Evolutionary conservation across 2,888 invertebrate species (phyloP), one percentile per base, ranked within the genome.

Genomic region (Nomada goodeniana): DNA sequence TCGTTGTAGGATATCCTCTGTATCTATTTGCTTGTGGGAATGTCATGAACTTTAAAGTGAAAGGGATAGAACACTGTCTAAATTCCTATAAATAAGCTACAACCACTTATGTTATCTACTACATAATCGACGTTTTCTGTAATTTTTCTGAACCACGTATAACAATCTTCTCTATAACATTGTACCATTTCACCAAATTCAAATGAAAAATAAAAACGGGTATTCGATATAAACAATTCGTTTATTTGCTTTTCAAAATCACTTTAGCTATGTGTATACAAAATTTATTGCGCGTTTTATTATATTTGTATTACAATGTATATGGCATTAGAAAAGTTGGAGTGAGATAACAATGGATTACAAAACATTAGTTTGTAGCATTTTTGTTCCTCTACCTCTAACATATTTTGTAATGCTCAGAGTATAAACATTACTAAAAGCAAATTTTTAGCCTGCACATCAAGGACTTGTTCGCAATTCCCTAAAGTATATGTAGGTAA

Each of bases 21-120:
- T 36, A 36, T 36, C 36, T 47, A 70, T 20, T 3, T 18, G 10
- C 9, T 50, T n/a, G 61, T 75, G 80, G 80, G 77, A 84, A 84
- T 76, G 72, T 71, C 80, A 60, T 57, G 84, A 81, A 81, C 84
- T 84, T 84, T 84, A 53, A 79, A 73, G 83, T 84, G 83, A 84
- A 84, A 84, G 83, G 75, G 23, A 47, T 29, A 47, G 20, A 36
- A 36, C 47, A 18, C 9, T 80, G 15, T 55, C 44, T 15, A 61
- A 10, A 13, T 9, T 67, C 13, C 9, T 13, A 11, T 15, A 44
- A 63, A n/a, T 73, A 42, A 61, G 18, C 15, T 26, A 23, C 29
- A 26, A 11, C 29, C n/a, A 23, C 50, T 42, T 9, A 10, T 76
- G 52, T 26, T n/a, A 15, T 20, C 0, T 42, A 42, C 3, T 52